phyloP scores from a whole-genome alignment of 2,888 invertebrate species.

The Biston betularia region DNA sequence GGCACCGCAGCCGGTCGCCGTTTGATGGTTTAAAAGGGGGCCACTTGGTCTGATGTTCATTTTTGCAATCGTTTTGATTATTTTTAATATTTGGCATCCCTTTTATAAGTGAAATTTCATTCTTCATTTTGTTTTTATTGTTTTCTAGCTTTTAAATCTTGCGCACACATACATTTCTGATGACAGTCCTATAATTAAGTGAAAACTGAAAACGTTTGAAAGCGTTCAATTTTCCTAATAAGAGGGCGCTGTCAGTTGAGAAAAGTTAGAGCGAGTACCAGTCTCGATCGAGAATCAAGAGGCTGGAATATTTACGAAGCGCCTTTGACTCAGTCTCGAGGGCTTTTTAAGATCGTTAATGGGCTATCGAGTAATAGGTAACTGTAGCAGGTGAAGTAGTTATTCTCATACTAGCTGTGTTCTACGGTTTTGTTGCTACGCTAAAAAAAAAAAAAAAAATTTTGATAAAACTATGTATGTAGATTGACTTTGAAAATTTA shows the following conservation, averaged over 20 bases:
- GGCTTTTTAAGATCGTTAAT: conserved; percentile 78
- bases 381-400: conserved; percentile 5
- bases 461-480: no score
- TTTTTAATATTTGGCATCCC: conserved; percentile 57
- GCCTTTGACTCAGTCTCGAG: conserved; percentile 70
- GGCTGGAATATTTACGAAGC: conserved; percentile 80
- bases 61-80: conserved; percentile 73
- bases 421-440: neutral
- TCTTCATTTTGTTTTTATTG: conserved; percentile 19
- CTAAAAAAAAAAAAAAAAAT: no score
- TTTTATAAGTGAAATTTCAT: conserved; percentile 35
- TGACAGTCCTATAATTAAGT: conserved; percentile 22
- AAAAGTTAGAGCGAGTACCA: conserved; percentile 48
- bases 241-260: conserved; percentile 38
- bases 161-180: conserved; percentile 16
- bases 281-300: conserved; percentile 73
- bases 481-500: no score
- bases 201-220: conserved; percentile 34
- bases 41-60: conserved; percentile 69
- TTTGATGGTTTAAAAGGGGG: conserved; percentile 71
- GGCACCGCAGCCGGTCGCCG: conserved; percentile 55
- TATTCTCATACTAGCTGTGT: neutral
- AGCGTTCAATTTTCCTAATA: conserved; percentile 40
- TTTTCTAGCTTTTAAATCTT: neutral
- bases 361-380: conserved; percentile 71